A percentile compares a stretch with the other conserved stretches of the same genome.
Evolutionary conservation across 2,797 vertebrate species (phyloP).

Genomic region (Danionella dracula): DNA sequence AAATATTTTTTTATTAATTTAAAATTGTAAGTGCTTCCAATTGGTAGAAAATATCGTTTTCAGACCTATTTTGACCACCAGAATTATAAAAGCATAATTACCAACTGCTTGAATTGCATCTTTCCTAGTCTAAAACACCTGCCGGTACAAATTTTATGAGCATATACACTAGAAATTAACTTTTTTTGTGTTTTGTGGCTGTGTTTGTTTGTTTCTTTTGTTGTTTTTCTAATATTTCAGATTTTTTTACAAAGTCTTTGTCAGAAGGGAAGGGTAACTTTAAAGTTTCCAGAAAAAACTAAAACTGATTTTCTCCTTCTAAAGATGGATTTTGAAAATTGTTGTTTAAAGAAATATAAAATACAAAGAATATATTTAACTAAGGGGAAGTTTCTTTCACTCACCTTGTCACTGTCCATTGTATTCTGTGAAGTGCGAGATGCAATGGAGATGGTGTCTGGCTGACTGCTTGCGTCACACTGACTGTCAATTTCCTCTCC

Average conservation of each 20-base stretch:
- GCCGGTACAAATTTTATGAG: too few relatives aligned
- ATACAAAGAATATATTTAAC: conserved; percentile 98
- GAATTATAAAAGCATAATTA: too few relatives aligned
- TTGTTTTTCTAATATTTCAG: conserved; percentile 58
- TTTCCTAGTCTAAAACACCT: too few relatives aligned
- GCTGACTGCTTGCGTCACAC: conserved; percentile 83
- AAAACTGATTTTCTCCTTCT: conserved; percentile 53
- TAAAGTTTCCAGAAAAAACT: conserved; percentile 69
- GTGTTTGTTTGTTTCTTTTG: conserved; percentile 22
- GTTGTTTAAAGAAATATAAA: conserved; percentile 76
- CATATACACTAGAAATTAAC: too few relatives aligned
- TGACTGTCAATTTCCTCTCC: conserved; percentile 83
- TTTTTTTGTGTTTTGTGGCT: conserved; percentile 41
- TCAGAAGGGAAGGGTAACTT: conserved; percentile 71
- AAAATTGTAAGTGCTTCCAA: too few relatives aligned
- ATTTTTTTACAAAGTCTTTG: conserved; percentile 81
- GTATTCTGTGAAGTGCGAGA: conserved; percentile 85
- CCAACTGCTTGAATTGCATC: too few relatives aligned
- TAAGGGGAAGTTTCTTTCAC: conserved; percentile 31
- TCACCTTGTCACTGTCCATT: conserved; percentile 82
- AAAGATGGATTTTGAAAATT: conserved; percentile 55
- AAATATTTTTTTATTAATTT: too few relatives aligned
- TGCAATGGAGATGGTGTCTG: conserved; percentile 82
- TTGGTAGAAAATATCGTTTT: too few relatives aligned
- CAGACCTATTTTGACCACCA: too few relatives aligned